Conservation (phyloP, 2,888 invertebrate species). For the Drosophila emarginata region DNA sequence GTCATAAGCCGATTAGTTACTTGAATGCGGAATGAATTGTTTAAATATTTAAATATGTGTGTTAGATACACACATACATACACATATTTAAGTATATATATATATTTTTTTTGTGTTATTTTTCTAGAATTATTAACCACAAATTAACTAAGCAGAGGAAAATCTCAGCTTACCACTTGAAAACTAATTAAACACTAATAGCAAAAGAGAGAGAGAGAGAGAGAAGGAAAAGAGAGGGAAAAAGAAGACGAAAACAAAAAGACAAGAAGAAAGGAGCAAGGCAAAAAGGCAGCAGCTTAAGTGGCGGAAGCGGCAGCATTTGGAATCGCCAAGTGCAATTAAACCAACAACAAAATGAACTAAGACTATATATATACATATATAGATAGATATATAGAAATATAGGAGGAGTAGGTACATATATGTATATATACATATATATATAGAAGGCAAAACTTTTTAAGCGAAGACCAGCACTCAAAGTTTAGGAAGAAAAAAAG, state of each 20-base stretch:
- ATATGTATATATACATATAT: conserved; percentile 7
- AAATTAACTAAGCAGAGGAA: conserved; percentile 26
- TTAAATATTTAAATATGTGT: conserved; percentile 21
- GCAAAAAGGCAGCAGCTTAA: conserved; percentile 31
- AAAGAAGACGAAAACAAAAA: neutral
- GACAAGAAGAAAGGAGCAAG: conserved; percentile 16
- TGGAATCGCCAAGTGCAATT: conserved; percentile 46
- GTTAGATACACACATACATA: no score
- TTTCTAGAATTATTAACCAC: conserved; percentile 2
- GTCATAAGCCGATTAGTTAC: conserved; percentile 66
- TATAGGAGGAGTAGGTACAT: neutral
- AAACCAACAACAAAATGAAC: conserved; percentile 44
- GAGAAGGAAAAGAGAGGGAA: conserved; percentile 51
- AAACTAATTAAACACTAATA: conserved; percentile 82
- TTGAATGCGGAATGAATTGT: conserved; percentile 38
- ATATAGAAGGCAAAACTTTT: conserved; percentile 63
- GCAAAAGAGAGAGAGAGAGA: conserved; percentile 58
- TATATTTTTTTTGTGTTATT: neutral
- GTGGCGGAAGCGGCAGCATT: conserved; percentile 39
- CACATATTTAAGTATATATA: no score
- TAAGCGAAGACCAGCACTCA: conserved; percentile 50
- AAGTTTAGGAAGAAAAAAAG: conserved; percentile 27
- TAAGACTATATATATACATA: conserved; percentile 7
- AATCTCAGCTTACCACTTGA: conserved; percentile 72
- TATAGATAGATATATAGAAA: conserved; percentile 1